A percentile compares a stretch with the other conserved stretches of the same genome.
Conservation (phyloP, 2,113 vertebrate genomes). For the Rissa tridactyla region DNA sequence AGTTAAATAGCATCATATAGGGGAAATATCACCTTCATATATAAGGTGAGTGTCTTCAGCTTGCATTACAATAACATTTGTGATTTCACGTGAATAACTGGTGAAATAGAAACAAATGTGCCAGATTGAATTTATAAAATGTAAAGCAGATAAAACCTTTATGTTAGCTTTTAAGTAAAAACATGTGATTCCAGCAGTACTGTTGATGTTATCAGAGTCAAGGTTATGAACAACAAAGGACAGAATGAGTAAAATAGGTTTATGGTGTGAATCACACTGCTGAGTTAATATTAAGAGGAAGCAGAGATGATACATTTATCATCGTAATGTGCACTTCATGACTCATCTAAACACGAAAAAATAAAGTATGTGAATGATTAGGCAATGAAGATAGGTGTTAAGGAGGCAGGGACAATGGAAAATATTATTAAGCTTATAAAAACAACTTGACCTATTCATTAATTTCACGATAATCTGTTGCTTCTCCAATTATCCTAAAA, state of each 20-base stretch:
- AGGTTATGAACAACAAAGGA: conserved; percentile 9
- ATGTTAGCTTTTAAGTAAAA: conserved; percentile 16
- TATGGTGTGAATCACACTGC: neutral
- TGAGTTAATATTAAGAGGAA: conserved; percentile 36
- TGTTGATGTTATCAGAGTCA: neutral
- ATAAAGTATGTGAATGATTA: conserved; percentile 35
- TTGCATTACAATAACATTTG: neutral
- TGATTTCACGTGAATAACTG: neutral
- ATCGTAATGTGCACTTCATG: conserved; percentile 1
- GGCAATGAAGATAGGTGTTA: conserved; percentile 19
- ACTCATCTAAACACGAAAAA: conserved; percentile 7
- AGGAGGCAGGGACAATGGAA: conserved; percentile 23
- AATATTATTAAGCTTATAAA: conserved; percentile 27
- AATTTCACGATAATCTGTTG: conserved; percentile 28
- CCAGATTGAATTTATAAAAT: neutral
- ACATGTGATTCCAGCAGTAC: neutral
- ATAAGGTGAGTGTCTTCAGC: neutral
- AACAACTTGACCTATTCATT: conserved; percentile 32
- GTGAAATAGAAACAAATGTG: neutral
- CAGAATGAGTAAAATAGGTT: conserved; percentile 16
- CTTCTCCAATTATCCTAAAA: conserved; percentile 45
- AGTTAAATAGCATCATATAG: neutral
- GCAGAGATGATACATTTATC: conserved; percentile 46
- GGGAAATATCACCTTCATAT: neutral
- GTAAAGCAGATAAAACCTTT: neutral